Evolutionary conservation across 2,888 invertebrate genomes (phyloP).

Genomic region (Heliconius erato): DNA sequence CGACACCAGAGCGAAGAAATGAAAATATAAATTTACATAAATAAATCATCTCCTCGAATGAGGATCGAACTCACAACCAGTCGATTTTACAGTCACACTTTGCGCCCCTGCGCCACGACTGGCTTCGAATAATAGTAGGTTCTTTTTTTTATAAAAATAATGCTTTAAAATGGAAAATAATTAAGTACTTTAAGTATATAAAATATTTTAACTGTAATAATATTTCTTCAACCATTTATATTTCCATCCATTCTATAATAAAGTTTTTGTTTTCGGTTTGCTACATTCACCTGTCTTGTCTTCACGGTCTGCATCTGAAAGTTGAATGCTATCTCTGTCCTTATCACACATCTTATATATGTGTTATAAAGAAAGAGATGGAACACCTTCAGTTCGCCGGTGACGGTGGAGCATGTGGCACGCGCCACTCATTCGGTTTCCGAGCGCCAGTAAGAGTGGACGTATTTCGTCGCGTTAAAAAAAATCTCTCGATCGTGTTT

Average conservation of each 20-base stretch:
- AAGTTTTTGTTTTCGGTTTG: slow-evolving; percentile 47
- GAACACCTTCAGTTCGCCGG: slow-evolving; percentile 61
- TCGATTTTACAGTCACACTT: no score
- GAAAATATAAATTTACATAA: no score
- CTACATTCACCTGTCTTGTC: slow-evolving; percentile 78
- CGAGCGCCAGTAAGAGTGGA: slow-evolving; percentile 70
- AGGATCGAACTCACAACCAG: no score
- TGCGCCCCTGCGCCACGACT: no score
- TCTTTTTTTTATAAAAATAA: background rate
- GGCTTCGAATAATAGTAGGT: background rate
- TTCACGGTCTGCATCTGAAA: slow-evolving; percentile 64
- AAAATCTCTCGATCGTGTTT: slow-evolving; percentile 73
- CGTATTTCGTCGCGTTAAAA: slow-evolving; percentile 61
- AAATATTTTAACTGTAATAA: background rate
- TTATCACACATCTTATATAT: slow-evolving; percentile 67
- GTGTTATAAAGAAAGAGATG: slow-evolving; percentile 73
- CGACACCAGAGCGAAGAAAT: no score
- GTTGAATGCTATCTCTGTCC: slow-evolving; percentile 66
- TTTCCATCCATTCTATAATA: slow-evolving; percentile 36
- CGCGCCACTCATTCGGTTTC: slow-evolving; percentile 83
- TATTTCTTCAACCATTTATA: background rate
- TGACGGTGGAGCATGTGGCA: slow-evolving; percentile 63
- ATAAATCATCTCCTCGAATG: no score
- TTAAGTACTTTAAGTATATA: background rate
- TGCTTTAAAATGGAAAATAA: background rate